Evolutionary conservation across 1,140 invertebrate genomes (phyloP).

Genomic region (Drosophila yakuba): DNA sequence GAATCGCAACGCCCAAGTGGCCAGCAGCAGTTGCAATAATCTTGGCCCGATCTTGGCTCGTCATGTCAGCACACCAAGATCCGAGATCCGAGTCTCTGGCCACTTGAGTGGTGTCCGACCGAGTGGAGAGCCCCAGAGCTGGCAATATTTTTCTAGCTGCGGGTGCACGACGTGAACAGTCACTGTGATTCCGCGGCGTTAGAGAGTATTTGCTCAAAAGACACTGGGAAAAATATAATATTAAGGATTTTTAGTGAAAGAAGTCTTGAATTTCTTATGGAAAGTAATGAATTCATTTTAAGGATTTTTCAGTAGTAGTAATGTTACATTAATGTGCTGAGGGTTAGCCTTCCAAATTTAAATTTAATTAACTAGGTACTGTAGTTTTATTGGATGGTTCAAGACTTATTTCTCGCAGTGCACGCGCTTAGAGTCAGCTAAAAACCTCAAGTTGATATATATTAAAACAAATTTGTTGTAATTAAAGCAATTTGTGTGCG

Average conservation of each 20-base stretch:
- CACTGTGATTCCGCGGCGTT: constrained; percentile 45
- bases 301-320: too few species aligned
- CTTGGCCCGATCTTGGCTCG: constrained; percentile 48
- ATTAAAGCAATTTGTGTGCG: constrained; percentile 83
- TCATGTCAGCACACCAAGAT: constrained; percentile 29
- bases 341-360: too few species aligned
- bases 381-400: too few species aligned
- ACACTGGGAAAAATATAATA: constrained; percentile 9
- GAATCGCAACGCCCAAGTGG: constrained; percentile 41
- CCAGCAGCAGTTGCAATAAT: constrained; percentile 39
- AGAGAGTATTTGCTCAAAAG: constrained; percentile 40
- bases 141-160: constrained; percentile 69
- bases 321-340: too few species aligned
- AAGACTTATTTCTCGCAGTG: constrained; percentile 19
- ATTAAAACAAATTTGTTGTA: constrained; percentile 78
- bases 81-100: constrained; percentile 30
- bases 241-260: neutral
- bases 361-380: too few species aligned
- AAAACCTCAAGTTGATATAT: constrained; percentile 65
- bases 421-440: constrained; percentile 2
- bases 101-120: constrained; percentile 10
- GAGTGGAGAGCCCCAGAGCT: constrained; percentile 19
- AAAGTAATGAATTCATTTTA: too few species aligned
- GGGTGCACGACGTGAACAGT: constrained; percentile 69
- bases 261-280: neutral